Conservation (phyloP, 2,797 vertebrate genomes). For the Acanthurus leucopareius region DNA sequence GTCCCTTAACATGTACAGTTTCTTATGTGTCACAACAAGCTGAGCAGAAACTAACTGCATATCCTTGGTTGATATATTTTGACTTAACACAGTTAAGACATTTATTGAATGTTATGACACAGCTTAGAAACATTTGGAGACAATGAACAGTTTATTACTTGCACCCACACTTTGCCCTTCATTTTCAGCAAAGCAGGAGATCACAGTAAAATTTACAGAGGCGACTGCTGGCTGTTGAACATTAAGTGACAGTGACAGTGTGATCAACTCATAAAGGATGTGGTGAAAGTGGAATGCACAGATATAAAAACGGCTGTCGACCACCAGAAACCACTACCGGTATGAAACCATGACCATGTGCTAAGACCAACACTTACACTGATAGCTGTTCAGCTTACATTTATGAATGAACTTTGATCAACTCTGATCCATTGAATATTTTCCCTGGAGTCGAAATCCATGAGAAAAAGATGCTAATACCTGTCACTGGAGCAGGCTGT, state of each 20-base stretch:
- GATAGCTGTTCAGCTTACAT: constrained; percentile 55
- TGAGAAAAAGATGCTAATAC: constrained; percentile 54
- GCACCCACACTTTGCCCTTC: background rate
- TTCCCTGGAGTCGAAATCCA: constrained; percentile 55
- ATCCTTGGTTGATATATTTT: too few species aligned
- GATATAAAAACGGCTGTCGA: constrained; percentile 25
- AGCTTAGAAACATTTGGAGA: background rate
- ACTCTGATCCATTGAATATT: constrained; percentile 46
- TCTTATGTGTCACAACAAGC: background rate
- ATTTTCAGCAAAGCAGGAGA: constrained; percentile 12
- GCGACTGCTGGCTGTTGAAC: constrained; percentile 5
- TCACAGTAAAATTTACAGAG: constrained; percentile 3
- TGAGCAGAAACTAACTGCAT: constrained; percentile 5
- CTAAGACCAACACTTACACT: constrained; percentile 31
- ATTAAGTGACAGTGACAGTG: constrained; percentile 17
- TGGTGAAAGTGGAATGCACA: constrained; percentile 32
- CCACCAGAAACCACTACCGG: constrained; percentile 5
- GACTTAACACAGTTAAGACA: constrained; percentile 5
- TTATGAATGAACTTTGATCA: constrained; percentile 71
- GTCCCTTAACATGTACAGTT: background rate
- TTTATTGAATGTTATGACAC: constrained; percentile 5
- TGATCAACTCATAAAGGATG: constrained; percentile 14
- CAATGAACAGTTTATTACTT: background rate
- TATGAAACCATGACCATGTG: constrained; percentile 51
- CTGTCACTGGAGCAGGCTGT: constrained; percentile 58